phyloP scores from a whole-genome alignment of 2,113 vertebrate genomes.

The Toxostoma redivivum region DNA sequence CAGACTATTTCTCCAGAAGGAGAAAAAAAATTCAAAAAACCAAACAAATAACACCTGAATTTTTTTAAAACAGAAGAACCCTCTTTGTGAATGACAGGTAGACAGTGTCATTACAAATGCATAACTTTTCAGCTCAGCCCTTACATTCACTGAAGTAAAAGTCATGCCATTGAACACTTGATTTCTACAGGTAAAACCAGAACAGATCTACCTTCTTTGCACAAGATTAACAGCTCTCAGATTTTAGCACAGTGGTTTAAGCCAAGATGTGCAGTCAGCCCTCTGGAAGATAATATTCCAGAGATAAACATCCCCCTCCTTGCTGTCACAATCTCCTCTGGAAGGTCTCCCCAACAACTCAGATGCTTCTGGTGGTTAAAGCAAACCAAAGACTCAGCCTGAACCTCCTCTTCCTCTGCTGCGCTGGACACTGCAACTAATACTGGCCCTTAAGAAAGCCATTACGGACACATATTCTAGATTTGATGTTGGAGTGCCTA shows the following conservation, averaged over 20 bases:
- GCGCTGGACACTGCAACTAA: background rate
- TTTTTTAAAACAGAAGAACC: background rate
- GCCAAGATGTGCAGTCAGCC: background rate
- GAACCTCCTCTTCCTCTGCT: background rate
- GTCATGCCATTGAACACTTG: background rate
- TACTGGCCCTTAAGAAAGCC: background rate
- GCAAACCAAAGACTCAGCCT: background rate
- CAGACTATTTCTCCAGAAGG: background rate
- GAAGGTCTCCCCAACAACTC: background rate
- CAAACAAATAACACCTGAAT: background rate
- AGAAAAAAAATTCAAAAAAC: rapidly evolving
- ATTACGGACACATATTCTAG: background rate
- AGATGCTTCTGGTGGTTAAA: background rate
- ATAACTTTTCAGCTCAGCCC: background rate
- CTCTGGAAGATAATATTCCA: background rate
- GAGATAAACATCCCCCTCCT: background rate
- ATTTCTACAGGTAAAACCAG: background rate
- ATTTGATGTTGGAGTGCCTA: background rate
- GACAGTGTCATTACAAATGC: background rate
- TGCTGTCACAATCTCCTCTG: background rate
- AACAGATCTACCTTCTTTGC: background rate
- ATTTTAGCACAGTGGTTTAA: background rate
- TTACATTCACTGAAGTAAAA: background rate
- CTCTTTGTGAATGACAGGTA: background rate
- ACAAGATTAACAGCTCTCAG: background rate